A percentile compares a stretch with the other conserved stretches of the same genome.
These are phyloP conservation scores for Anguilla megastoma DNA, from an alignment of 2,797 vertebrate species.

Conservation along the genomic window DNA sequence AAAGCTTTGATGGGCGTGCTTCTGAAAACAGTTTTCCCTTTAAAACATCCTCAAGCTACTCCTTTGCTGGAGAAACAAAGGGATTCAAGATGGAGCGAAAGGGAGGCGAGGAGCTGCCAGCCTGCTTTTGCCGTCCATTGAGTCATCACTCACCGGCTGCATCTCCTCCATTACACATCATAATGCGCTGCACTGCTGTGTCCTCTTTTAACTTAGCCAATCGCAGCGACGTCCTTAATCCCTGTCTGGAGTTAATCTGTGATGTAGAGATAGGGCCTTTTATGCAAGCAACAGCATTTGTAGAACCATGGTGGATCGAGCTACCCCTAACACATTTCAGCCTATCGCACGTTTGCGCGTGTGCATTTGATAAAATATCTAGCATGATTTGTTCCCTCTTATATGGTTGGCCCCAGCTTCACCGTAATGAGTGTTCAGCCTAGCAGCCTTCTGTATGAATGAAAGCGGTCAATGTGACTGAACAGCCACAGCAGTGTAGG, in stretches of 20 bases:
- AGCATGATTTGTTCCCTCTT: not conserved
- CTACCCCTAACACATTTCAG: not conserved
- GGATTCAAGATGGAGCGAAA: not conserved
- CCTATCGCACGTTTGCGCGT: not conserved
- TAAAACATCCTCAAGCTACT: not conserved
- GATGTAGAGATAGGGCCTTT: constrained; percentile 37
- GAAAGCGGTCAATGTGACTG: not conserved
- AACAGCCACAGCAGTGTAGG: not conserved
- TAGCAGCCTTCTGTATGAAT: not conserved
- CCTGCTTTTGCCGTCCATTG: constrained; percentile 28
- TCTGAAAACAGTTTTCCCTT: not conserved
- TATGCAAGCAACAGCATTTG: not conserved
- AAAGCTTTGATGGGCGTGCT: not conserved
- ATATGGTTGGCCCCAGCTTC: too few relatives aligned
- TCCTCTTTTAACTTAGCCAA: constrained; percentile 21
- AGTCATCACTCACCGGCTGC: constrained; percentile 17
- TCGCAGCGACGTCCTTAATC: constrained; percentile 49
- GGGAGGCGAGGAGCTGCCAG: not conserved
- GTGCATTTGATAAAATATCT: not conserved
- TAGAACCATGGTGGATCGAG: not conserved
- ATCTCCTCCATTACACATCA: constrained; percentile 30
- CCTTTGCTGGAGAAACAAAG: not conserved
- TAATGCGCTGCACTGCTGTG: not conserved
- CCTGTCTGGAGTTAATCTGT: constrained; percentile 46
- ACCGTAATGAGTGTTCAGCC: not conserved